A percentile compares a stretch with the other conserved stretches of the same genome.
Conservation (phyloP, 2,113 vertebrate genomes). For the Saguinus imperator region DNA sequence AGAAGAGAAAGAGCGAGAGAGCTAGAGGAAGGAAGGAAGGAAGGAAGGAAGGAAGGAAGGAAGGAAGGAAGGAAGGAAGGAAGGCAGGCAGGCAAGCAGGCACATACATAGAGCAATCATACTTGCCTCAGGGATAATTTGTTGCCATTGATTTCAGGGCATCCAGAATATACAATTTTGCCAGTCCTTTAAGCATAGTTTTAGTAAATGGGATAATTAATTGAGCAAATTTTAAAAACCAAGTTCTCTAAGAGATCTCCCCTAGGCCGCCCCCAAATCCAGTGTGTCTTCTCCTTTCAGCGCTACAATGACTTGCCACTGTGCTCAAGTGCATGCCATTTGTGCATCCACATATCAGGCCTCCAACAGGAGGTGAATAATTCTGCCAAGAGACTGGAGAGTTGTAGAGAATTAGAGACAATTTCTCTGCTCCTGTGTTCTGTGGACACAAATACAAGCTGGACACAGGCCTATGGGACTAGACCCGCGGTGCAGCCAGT, state of each 20-base stretch:
- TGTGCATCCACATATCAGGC: neutral
- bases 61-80: too few species aligned
- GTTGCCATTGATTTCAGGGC: neutral
- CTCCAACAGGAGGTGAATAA: accelerated
- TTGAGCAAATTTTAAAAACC: neutral
- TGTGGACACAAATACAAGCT: accelerated
- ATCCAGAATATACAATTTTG: neutral
- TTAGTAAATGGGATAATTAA: neutral
- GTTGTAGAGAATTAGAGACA: neutral
- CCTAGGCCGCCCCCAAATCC: neutral
- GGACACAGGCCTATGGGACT: accelerated
- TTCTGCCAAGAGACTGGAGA: neutral
- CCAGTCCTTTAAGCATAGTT: neutral
- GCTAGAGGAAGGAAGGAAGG: too few species aligned
- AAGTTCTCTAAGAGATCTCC: neutral
- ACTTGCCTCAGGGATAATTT: neutral
- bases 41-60: too few species aligned
- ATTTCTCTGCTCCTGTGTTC: neutral
- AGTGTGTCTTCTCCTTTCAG: neutral
- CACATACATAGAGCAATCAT: neutral
- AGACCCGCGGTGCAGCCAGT: too few species aligned
- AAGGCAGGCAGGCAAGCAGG: too few species aligned
- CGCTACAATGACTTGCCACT: neutral
- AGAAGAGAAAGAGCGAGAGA: neutral
- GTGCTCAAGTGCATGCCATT: neutral